Conservation (phyloP, 1,140 invertebrate species). For the Platyscapa corneri region DNA sequence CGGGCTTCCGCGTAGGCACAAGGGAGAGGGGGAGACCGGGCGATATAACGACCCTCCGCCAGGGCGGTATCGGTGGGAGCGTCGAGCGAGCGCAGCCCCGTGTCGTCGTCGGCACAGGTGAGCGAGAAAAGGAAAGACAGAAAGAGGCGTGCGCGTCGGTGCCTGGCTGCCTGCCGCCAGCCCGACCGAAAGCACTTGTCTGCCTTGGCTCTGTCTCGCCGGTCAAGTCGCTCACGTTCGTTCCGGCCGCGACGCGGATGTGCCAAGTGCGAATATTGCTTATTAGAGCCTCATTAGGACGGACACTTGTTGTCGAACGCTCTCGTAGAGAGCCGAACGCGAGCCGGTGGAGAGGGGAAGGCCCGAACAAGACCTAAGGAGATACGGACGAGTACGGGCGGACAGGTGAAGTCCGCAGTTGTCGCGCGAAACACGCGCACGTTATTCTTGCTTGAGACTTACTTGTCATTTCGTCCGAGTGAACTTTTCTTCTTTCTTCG, state of each 20-base stretch:
- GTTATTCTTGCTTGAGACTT: not conserved
- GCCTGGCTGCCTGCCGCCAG: conserved; percentile 20
- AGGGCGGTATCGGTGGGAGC: conserved; percentile 10
- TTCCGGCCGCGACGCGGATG: not conserved
- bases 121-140: not conserved
- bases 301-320: conserved; percentile 38
- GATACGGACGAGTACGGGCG: not conserved
- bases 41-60: not conserved
- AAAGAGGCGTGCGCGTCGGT: conserved; percentile 8
- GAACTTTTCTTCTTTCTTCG: not conserved
- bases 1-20: not conserved
- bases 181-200: conserved; percentile 41
- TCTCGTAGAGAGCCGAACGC: too few species aligned
- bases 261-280: not conserved
- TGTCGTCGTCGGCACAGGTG: not conserved
- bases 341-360: not conserved
- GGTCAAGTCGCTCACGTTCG: conserved; percentile 34
- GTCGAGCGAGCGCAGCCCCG: not conserved
- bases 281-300: not conserved
- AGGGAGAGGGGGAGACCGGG: not conserved
- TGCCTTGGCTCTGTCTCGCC: conserved; percentile 37
- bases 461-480: not conserved
- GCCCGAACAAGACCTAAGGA: not conserved
- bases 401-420: not conserved
- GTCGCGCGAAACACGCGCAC: too few species aligned